phyloP scores from a whole-genome alignment of 1,140 invertebrate species.

The Drosophila cardini region DNA sequence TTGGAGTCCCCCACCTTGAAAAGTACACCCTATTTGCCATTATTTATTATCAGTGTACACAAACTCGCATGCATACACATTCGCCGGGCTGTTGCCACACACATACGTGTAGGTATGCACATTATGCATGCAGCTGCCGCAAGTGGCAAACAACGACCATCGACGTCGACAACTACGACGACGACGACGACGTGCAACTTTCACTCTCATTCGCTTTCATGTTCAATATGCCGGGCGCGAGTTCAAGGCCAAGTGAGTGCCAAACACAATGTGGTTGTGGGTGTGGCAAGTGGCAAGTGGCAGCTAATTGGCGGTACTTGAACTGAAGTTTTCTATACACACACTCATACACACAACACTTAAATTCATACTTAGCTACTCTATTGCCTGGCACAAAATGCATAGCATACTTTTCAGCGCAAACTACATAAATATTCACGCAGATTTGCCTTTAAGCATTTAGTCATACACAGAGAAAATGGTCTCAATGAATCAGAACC shows the following conservation, averaged over 20 bases:
- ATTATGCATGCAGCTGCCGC: constrained; percentile 79
- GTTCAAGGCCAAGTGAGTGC: constrained; percentile 66
- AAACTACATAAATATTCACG: background rate
- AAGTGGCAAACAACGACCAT: constrained; percentile 39
- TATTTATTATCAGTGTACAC: background rate
- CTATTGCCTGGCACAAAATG: constrained; percentile 34
- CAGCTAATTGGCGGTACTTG: constrained; percentile 67
- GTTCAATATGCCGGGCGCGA: constrained; percentile 67
- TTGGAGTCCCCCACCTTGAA: no score
- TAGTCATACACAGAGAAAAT: background rate
- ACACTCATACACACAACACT: constrained; percentile 12
- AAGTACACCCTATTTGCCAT: no score
- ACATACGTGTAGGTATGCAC: constrained; percentile 40
- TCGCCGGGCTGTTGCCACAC: background rate
- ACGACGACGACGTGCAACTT: constrained; percentile 63
- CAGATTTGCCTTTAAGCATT: background rate
- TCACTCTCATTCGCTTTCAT: constrained; percentile 75
- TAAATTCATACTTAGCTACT: background rate
- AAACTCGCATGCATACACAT: background rate
- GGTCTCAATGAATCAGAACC: constrained; percentile 28
- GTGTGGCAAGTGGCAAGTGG: background rate
- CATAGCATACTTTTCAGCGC: constrained; percentile 57
- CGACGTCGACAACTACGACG: constrained; percentile 9
- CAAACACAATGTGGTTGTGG: constrained; percentile 10
- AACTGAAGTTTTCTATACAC: constrained; percentile 29